Evolutionary conservation across 2,797 vertebrate species (phyloP).

Genomic region (Brotogeris chrysoptera): DNA sequence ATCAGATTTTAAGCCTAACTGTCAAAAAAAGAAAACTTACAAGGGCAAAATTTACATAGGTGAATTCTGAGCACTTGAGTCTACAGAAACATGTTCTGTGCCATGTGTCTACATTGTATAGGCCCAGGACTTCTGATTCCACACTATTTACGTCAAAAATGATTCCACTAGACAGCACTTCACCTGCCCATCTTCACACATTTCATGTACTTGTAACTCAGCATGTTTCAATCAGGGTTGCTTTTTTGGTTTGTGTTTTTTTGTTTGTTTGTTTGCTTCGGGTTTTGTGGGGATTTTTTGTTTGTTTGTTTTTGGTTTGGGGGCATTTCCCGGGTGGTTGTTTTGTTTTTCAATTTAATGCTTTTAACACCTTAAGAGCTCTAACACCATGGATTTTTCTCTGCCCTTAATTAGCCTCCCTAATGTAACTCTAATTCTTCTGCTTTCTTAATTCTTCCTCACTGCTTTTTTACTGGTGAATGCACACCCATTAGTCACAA

Average conservation of each 20-base stretch:
- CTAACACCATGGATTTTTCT: neutral
- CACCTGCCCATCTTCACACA: neutral
- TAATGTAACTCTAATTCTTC: neutral
- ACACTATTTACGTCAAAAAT: neutral
- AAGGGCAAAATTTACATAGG: neutral
- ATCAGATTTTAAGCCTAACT: neutral
- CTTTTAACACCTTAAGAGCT: neutral
- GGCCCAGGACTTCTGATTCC: accelerated
- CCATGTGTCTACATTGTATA: accelerated
- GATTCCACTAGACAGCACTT: neutral
- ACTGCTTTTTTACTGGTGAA: neutral
- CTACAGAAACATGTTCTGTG: neutral
- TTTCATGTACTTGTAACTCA: neutral
- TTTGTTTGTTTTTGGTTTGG: neutral
- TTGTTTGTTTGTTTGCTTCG: no score
- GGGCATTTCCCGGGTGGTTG: neutral
- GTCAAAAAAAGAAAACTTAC: neutral
- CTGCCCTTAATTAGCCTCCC: neutral
- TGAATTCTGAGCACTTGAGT: neutral
- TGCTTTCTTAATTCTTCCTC: neutral
- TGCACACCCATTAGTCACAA: neutral
- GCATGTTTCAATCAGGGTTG: neutral
- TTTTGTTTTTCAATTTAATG: neutral
- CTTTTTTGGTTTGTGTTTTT: neutral
- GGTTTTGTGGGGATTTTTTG: neutral